phyloP scores from a whole-genome alignment of 1,140 invertebrate genomes.

The Branchinecta lindahli region DNA sequence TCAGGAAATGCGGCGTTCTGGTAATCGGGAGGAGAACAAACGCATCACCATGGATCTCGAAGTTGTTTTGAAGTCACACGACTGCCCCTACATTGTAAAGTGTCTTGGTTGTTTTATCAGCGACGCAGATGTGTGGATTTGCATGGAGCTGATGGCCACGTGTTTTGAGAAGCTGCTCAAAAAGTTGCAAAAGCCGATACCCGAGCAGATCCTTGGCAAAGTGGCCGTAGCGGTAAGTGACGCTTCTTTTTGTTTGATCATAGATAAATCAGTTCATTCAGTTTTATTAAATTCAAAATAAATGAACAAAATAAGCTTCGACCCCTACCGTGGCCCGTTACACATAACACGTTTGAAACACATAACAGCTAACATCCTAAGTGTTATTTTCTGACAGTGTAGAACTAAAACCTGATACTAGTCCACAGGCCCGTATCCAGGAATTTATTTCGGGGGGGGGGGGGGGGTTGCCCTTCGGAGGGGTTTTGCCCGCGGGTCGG shows the following conservation, averaged over 20 bases:
- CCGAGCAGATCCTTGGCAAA: slow-evolving; percentile 87
- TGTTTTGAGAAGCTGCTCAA: slow-evolving; percentile 90
- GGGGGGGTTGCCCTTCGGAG: no score
- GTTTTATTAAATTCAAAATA: no score
- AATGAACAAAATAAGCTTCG: neutral
- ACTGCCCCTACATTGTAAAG: slow-evolving; percentile 90
- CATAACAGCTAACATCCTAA: no score
- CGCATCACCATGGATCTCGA: slow-evolving; percentile 93
- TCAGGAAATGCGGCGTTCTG: slow-evolving; percentile 78
- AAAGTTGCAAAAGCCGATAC: slow-evolving; percentile 64
- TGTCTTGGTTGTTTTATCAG: slow-evolving; percentile 94
- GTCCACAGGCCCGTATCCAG: no score
- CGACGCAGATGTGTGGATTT: slow-evolving; percentile 96
- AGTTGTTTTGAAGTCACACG: slow-evolving; percentile 54
- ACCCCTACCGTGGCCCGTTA: slow-evolving; percentile 8
- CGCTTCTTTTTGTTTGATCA: slow-evolving; percentile 21
- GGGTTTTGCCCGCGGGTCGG: no score
- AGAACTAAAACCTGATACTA: no score
- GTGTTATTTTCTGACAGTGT: no score
- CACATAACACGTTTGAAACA: no score
- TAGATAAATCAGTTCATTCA: no score
- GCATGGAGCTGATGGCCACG: slow-evolving; percentile 98
- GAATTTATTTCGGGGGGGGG: no score
- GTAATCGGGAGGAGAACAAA: slow-evolving; percentile 83
- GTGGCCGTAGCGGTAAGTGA: slow-evolving; percentile 77